Base-by-base conservation (phyloP, 1,140 invertebrate species). In the Bombus superbus region DNA sequence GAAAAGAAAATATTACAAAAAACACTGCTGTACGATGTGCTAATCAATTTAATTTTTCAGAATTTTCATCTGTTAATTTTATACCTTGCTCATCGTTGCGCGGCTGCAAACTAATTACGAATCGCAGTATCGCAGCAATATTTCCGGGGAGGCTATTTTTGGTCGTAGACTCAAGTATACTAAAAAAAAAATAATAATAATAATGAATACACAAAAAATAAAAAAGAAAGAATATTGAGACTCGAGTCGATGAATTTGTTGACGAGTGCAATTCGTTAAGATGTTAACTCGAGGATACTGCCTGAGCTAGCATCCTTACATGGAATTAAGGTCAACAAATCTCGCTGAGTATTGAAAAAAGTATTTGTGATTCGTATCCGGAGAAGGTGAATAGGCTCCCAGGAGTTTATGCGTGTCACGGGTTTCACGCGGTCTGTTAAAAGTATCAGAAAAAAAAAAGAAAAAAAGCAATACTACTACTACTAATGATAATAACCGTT, bases 1-100 rank as follows among this genome's bases (percentile, higher is more conserved):
- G 9, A 53, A 10, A 32, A 25, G 8, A 53, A 32, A n/a, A n/a
- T 42, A 66, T 18, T 66, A 66, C 64, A 71, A 0, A 32, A 32
- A 28, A 73, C 66, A 82, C 47, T 86, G 38, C 74, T 80, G 74
- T 78, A 82, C 88, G 74, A 90, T 90, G 89, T 90, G 86, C 89
- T 90, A 90, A 91, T 88, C 77, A 86, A 84, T 91, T 91, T 91
- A 71, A 91, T 86, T 91, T 91, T 91, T 91, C 90, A 91, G 89
- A 90, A 88, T 71, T 85, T 71, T 89, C 80, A 79, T 72, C 78
- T 53, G 86, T 88, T 88, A 87, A 87, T 74, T 78, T 87, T 79
- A 72, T 62, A 73, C 47, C 72, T 85, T 83, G 74, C 53, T 83
- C 81, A 25, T 78, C 71, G 79, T 86, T 81, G 86, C 86, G 86